Evolutionary conservation across 1,140 invertebrate genomes (phyloP), one percentile per base, ranked within the genome.

Genomic region (Zaprionus ornatus): DNA sequence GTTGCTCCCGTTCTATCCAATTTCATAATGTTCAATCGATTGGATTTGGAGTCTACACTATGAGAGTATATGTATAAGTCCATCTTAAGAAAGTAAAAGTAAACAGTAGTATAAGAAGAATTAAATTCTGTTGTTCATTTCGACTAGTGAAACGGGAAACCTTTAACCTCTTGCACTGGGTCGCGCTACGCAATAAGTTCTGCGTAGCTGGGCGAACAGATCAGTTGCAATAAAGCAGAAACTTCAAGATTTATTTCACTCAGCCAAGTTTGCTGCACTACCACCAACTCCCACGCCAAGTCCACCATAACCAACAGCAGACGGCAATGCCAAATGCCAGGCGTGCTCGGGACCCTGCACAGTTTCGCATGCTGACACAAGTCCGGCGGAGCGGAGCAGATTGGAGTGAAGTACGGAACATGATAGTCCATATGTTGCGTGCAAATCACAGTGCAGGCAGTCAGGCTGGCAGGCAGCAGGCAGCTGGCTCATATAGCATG

Each of bases 191-290:
- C 65, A 80, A 83, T 88, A 83, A 75, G 60, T 78, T 77, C 21
- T 17, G 25, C 50, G 19, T 17, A 45, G 50, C 29, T 25, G 35
- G 55, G 50, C 13, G n/a, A 17, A 50, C n/a, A 45, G 35, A 54
- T 35, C 42, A 40, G 25, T 50, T 63, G 74, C 72, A 90, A 82
- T 90, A 90, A 90, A 90, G 77, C 67, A 90, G 82, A 90, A 90
- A 82, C 86, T 82, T 66, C 25, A 90, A 86, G 86, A 90, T 90
- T 90, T 90, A 90, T 90, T 76, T 86, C 79, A 90, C 70, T 79
- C 76, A 70, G 65, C 76, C 73, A 75, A 60, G 55, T 74, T 74
- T 57, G 59, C 74, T 63, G 79, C 69, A 70, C 52, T 63, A 61
- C 37, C 68, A 61, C 3, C 50, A 45, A 29, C 35, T 40, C 35